Percentiles rank a stretch among this genome's conserved stretches.
phyloP scores from a whole-genome alignment of 2,888 invertebrate genomes.

The Embidobia sp. region DNA sequence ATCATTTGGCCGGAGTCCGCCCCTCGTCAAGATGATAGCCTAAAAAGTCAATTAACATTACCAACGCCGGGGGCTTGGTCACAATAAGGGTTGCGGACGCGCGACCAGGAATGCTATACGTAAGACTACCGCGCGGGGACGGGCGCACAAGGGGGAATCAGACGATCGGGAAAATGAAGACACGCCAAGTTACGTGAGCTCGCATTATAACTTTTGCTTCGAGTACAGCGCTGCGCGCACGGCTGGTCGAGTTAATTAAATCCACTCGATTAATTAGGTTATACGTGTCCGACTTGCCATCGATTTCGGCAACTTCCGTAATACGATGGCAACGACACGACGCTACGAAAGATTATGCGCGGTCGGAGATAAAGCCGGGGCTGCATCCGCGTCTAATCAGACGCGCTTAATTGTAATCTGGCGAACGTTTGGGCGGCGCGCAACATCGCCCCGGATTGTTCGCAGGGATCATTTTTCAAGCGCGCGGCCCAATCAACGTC shows the following conservation, averaged over 20 bases:
- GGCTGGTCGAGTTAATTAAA: conserved; percentile 74
- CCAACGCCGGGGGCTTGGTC: conserved; percentile 68
- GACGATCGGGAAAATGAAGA: conserved; percentile 65
- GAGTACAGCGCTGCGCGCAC: conserved; percentile 49
- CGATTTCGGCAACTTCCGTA: conserved; percentile 54
- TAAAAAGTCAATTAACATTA: conserved; percentile 75
- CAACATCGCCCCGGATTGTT: too few species aligned
- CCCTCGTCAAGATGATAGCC: conserved; percentile 63
- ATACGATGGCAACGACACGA: conserved; percentile 38
- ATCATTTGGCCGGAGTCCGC: conserved; percentile 36
- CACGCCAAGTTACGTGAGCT: conserved; percentile 76
- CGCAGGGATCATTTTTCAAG: too few species aligned
- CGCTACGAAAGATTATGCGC: conserved; percentile 51
- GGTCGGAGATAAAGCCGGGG: conserved; percentile 33
- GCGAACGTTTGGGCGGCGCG: conserved; percentile 7
- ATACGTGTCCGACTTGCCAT: conserved; percentile 69
- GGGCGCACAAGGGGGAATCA: background rate
- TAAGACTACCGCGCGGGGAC: conserved; percentile 23
- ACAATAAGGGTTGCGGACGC: conserved; percentile 60
- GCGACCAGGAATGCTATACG: conserved; percentile 59
- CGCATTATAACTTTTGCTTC: conserved; percentile 71
- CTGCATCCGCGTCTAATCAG: conserved; percentile 37
- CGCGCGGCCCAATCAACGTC: background rate
- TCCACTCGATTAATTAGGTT: conserved; percentile 77
- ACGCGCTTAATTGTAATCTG: conserved; percentile 35